These are phyloP conservation scores for Acestrorhynchus altus DNA, from an alignment of 2,797 vertebrate species.

Conservation along the genomic window DNA sequence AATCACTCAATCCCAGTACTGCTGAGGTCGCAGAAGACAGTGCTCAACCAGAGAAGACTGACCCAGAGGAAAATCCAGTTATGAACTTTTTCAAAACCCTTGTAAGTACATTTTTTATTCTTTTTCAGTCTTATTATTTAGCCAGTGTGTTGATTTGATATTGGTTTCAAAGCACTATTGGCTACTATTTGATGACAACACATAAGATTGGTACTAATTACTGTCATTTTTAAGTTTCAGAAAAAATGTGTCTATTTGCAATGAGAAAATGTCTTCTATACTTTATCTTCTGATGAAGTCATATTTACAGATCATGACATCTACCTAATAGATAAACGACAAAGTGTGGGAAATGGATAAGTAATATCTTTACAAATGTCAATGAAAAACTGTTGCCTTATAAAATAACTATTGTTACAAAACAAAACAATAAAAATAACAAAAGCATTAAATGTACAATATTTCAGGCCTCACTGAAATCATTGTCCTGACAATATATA, in stretches of 20 bases:
- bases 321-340: background rate
- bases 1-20: slow-evolving; percentile 51
- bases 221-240: background rate
- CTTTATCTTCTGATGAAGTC: background rate
- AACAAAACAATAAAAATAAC: background rate
- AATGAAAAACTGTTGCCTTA: background rate
- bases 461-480: background rate
- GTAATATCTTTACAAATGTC: too few relatives aligned
- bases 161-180: too few relatives aligned
- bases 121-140: too few relatives aligned
- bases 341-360: background rate
- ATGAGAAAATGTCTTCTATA: background rate
- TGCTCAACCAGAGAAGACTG: slow-evolving; percentile 60
- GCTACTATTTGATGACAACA: background rate
- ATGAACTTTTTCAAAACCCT: slow-evolving; percentile 99
- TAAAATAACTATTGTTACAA: background rate
- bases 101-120: slow-evolving; percentile 79
- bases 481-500: background rate
- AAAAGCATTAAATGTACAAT: background rate
- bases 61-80: slow-evolving; percentile 81
- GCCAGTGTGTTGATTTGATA: too few relatives aligned
- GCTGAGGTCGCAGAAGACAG: slow-evolving; percentile 54
- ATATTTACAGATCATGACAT: background rate
- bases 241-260: background rate
- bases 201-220: background rate